Percentiles rank a stretch among this genome's conserved stretches.
Evolutionary conservation across 2,888 invertebrate species (phyloP).

Genomic region (Patella depressa): DNA sequence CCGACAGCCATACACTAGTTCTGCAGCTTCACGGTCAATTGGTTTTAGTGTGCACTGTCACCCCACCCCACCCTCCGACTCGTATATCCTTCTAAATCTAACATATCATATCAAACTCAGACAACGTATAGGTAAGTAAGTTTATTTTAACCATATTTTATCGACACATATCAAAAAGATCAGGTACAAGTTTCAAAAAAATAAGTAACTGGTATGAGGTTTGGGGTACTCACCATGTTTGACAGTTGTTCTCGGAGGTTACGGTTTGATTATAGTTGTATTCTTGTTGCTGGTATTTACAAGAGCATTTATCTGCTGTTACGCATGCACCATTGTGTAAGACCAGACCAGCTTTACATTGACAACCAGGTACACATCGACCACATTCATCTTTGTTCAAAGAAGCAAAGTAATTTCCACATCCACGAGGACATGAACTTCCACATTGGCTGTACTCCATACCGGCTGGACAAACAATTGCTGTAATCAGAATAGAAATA

Average conservation of each 20-base stretch:
- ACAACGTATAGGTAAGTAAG: too few species aligned
- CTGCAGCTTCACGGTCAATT: too few species aligned
- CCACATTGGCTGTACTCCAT: conserved; percentile 31
- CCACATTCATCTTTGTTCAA: conserved; percentile 22
- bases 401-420: conserved; percentile 22
- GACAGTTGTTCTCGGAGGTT: conserved; percentile 17
- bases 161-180: too few species aligned
- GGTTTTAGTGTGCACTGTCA: too few species aligned
- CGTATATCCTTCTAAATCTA: too few species aligned
- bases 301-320: conserved; percentile 40
- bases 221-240: conserved; percentile 21
- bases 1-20: too few species aligned
- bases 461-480: conserved; percentile 23
- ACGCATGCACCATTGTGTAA: conserved; percentile 44
- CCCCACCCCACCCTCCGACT: too few species aligned
- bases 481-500: conserved; percentile 10
- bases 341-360: conserved; percentile 28
- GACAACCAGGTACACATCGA: conserved; percentile 30
- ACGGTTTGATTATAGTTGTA: conserved; percentile 16
- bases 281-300: conserved; percentile 31
- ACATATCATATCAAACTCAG: too few species aligned
- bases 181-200: too few species aligned
- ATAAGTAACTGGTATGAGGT: too few species aligned
- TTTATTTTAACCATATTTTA: too few species aligned
- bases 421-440: conserved; percentile 20